Percentiles rank a stretch among this genome's conserved stretches.
phyloP scores from a whole-genome alignment of 2,888 invertebrate species.

The Drosophila hamatofila region DNA sequence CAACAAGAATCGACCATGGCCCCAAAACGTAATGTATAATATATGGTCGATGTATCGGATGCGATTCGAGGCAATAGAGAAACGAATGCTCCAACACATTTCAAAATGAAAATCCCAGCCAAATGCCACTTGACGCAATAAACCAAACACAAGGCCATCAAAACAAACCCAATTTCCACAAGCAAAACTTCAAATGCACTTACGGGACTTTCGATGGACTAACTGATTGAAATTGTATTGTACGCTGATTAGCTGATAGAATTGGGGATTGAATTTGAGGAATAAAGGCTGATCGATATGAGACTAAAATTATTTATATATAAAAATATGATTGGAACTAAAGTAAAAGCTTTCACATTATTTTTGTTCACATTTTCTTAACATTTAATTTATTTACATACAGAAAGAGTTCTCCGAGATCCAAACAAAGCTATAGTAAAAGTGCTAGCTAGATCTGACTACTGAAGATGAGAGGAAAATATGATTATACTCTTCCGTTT shows the following conservation, averaged over 20 bases:
- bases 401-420: not conserved
- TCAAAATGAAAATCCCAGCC: conserved; percentile 80
- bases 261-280: not conserved
- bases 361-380: not conserved
- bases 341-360: not conserved
- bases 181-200: conserved; percentile 32
- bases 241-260: not conserved
- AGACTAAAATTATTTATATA: not conserved
- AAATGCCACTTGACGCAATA: conserved; percentile 82
- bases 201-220: not conserved
- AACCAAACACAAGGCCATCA: conserved; percentile 65
- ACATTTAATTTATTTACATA: not conserved
- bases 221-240: not conserved
- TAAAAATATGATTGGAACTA: not conserved
- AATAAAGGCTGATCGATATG: not conserved
- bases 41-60: conserved; percentile 71
- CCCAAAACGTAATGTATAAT: conserved; percentile 71
- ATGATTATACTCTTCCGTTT: not conserved
- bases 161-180: conserved; percentile 1
- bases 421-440: too few species aligned
- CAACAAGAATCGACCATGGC: conserved; percentile 37
- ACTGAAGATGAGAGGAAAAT: too few species aligned
- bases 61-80: conserved; percentile 72
- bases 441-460: too few species aligned
- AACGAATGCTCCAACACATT: conserved; percentile 69